These are phyloP conservation scores for Acromyrmex echinatior DNA, from an alignment of 1,140 invertebrate genomes.

Conservation along the genomic window DNA sequence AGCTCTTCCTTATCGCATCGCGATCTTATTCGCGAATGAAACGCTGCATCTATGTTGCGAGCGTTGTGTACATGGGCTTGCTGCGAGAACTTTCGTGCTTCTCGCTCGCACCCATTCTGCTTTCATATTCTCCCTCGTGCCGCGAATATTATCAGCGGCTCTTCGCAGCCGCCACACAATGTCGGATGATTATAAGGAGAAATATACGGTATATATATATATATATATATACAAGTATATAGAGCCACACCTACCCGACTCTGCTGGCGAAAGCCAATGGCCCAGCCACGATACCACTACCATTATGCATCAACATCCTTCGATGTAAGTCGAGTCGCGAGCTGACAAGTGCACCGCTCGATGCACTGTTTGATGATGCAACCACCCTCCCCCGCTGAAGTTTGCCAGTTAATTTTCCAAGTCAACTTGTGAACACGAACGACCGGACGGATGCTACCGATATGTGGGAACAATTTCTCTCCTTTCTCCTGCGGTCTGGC, in stretches of 20 bases:
- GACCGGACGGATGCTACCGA: neutral
- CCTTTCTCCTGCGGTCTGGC: neutral
- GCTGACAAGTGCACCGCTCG: constrained; percentile 29
- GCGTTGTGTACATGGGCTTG: neutral
- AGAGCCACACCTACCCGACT: constrained; percentile 64
- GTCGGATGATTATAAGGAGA: constrained; percentile 80
- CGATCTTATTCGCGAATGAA: constrained; percentile 36
- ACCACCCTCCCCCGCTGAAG: neutral
- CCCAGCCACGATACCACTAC: constrained; percentile 75
- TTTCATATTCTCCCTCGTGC: neutral
- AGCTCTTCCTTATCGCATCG: neutral
- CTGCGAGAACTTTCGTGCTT: neutral
- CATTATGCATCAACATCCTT: constrained; percentile 79
- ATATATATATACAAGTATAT: too few relatives aligned
- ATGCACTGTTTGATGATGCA: constrained; percentile 20
- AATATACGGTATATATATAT: too few relatives aligned
- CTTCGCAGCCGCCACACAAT: constrained; percentile 71
- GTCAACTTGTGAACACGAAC: neutral
- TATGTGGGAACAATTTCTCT: constrained; percentile 27
- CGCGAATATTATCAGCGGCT: constrained; percentile 29
- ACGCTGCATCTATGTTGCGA: constrained; percentile 9
- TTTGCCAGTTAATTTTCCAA: neutral
- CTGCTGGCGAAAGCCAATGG: constrained; percentile 82
- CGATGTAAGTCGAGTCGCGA: neutral
- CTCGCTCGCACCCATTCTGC: neutral